phyloP scores from a whole-genome alignment of 2,888 invertebrate species.

The Himalopsyche anomala region DNA sequence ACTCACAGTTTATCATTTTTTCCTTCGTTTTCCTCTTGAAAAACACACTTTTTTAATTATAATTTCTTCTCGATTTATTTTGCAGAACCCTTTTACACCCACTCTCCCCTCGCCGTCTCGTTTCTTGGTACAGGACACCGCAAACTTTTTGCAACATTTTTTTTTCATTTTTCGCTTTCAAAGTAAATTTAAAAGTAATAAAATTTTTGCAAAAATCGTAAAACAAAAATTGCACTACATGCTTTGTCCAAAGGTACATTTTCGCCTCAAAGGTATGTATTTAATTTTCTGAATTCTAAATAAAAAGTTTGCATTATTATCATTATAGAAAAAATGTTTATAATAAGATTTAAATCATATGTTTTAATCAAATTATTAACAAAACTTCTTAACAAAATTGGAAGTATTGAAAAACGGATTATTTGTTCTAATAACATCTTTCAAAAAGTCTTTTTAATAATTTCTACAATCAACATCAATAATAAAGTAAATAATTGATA shows the following conservation, averaged over 20 bases:
- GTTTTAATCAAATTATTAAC: no score
- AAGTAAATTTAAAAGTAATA: conserved; percentile 31
- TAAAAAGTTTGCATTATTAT: not conserved
- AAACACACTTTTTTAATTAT: conserved; percentile 66
- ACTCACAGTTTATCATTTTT: conserved; percentile 65
- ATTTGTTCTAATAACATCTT: no score
- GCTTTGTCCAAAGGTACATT: not conserved
- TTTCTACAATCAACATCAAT: no score
- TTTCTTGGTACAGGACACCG: conserved; percentile 34
- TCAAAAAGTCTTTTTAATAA: no score
- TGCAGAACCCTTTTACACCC: conserved; percentile 63
- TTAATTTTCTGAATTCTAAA: not conserved
- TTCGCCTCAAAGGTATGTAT: not conserved
- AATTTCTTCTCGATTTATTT: conserved; percentile 66
- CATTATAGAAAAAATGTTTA: no score
- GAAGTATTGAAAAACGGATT: no score
- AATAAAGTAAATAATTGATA: no score
- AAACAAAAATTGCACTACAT: conserved; percentile 19
- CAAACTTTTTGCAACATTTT: conserved; percentile 22
- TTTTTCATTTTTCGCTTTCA: conserved; percentile 27
- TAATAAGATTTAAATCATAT: no score
- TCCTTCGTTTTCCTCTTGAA: conserved; percentile 62
- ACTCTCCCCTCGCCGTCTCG: conserved; percentile 39
- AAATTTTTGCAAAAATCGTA: conserved; percentile 15
- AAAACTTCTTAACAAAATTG: no score